Conservation (phyloP, 2,888 invertebrate genomes). For the Pseudococcus viburni region DNA sequence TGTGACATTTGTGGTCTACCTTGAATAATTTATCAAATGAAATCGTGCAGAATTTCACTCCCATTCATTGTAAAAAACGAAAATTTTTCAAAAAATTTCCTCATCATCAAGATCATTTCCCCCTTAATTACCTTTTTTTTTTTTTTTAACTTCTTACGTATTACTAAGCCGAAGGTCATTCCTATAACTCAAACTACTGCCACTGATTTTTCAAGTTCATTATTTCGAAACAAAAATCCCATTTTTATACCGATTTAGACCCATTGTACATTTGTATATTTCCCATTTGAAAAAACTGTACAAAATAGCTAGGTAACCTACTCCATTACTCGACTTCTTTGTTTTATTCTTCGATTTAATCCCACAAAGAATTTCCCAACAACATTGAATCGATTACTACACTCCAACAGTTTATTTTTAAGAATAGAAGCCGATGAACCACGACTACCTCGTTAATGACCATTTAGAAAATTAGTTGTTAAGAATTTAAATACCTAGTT, state of each 20-base stretch:
- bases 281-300: not conserved
- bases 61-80: too few species aligned
- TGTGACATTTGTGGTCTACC: too few species aligned
- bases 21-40: too few species aligned
- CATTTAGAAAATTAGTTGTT: constrained; percentile 22
- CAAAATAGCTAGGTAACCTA: not conserved
- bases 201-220: not conserved
- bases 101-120: too few species aligned
- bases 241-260: not conserved
- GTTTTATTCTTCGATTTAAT: not conserved
- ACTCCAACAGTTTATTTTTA: not conserved
- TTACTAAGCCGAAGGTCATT: too few species aligned
- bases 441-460: constrained; percentile 26
- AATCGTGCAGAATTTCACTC: too few species aligned
- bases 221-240: not conserved
- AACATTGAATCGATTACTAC: constrained; percentile 25
- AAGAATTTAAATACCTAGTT: constrained; percentile 12
- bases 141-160: too few species aligned
- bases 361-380: not conserved
- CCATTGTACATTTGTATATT: not conserved
- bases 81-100: too few species aligned
- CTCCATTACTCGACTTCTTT: not conserved
- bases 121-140: too few species aligned
- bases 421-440: constrained; percentile 16
- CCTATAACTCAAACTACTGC: too few species aligned